phyloP scores from a whole-genome alignment of 2,888 invertebrate genomes.

The Drosophila suboccidentalis region DNA sequence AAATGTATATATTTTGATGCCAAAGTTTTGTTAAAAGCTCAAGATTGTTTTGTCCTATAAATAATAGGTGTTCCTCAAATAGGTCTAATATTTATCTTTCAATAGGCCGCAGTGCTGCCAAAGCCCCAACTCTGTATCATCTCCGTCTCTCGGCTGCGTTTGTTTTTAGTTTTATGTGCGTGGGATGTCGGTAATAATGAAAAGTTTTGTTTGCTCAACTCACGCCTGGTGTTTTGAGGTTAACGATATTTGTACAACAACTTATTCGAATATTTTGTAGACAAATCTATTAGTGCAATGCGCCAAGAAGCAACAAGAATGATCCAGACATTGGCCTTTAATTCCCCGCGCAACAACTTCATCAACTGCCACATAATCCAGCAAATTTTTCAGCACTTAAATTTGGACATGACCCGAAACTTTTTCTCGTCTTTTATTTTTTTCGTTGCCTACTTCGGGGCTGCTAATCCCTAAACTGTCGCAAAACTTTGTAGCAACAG shows the following conservation, averaged over 20 bases:
- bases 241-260: slow-evolving; percentile 16
- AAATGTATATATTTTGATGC: too few relatives aligned
- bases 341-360: slow-evolving; percentile 68
- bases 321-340: slow-evolving; percentile 58
- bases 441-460: slow-evolving; percentile 61
- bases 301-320: slow-evolving; percentile 23
- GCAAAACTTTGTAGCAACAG: slow-evolving; percentile 67
- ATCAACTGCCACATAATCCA: slow-evolving; percentile 74
- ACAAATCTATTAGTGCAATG: slow-evolving; percentile 70
- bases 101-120: slow-evolving; percentile 26
- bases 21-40: slow-evolving; percentile 23
- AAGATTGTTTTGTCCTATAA: slow-evolving; percentile 26
- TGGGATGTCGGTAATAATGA: slow-evolving; percentile 39
- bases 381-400: slow-evolving; percentile 78
- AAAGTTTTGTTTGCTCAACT: slow-evolving; percentile 40
- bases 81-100: slow-evolving; percentile 47
- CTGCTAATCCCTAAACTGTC: slow-evolving; percentile 79
- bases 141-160: slow-evolving; percentile 26
- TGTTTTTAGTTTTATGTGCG: slow-evolving; percentile 34
- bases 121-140: neutral
- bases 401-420: slow-evolving; percentile 73
- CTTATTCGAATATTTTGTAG: slow-evolving; percentile 40
- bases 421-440: slow-evolving; percentile 38
- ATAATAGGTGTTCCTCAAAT: slow-evolving; percentile 49
- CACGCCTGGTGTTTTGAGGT: slow-evolving; percentile 28